Evolutionary conservation across 2,797 vertebrate genomes (phyloP).

Genomic region (Pangasius mekongensis): DNA sequence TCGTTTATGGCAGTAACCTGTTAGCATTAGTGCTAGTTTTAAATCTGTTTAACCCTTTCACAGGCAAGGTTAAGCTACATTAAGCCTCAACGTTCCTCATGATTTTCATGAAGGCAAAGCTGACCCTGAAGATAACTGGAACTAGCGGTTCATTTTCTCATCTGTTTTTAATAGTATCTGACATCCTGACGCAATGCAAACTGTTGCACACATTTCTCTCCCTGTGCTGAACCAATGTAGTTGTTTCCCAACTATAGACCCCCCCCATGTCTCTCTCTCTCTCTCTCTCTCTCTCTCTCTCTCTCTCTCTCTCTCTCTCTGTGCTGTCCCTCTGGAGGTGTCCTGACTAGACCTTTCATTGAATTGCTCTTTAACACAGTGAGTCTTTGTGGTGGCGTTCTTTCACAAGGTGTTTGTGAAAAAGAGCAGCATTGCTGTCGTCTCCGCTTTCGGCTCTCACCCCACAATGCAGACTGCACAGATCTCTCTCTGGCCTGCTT

Average conservation of each 20-base stretch:
- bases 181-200: conserved; percentile 70
- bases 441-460: conserved; percentile 50
- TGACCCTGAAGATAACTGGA: conserved; percentile 35
- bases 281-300: conserved; percentile 54
- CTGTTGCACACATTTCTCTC: conserved; percentile 66
- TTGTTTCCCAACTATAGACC: conserved; percentile 68
- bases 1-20: conserved; percentile 13
- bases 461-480: background rate
- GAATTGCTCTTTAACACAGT: conserved; percentile 70
- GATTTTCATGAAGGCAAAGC: conserved; percentile 45
- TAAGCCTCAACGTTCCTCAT: conserved; percentile 10
- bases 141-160: conserved; percentile 31
- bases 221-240: conserved; percentile 60
- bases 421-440: conserved; percentile 68
- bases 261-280: conserved; percentile 50
- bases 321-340: conserved; percentile 67
- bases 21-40: conserved; percentile 6
- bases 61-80: conserved; percentile 18
- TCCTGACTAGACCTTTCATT: conserved; percentile 71
- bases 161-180: conserved; percentile 68
- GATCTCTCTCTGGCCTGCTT: conserved; percentile 47
- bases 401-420: conserved; percentile 74
- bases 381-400: conserved; percentile 71
- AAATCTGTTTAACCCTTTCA: background rate
- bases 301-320: conserved; percentile 26